Base-by-base conservation (phyloP, 1,140 invertebrate species). In the Asbolus verrucosus region DNA sequence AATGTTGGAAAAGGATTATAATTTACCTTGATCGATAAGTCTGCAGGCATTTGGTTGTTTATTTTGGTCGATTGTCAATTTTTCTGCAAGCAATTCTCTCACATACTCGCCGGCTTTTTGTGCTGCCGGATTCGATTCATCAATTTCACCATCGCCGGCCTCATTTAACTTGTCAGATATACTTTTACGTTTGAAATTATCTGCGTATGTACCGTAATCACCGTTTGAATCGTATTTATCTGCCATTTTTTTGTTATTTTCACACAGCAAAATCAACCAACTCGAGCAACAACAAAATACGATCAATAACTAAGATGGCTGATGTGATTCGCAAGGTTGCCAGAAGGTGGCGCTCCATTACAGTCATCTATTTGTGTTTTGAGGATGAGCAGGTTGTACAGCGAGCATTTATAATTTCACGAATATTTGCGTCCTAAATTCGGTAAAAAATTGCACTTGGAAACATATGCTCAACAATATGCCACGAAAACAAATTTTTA, bases 91-190 rank as follows among this genome's bases (percentile, higher is more conserved):
- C 11, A 93, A 83, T 74, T 93, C 90, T 5, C 88, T 83, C 72
- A 93, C 88, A 75, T 93, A 93, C 82, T 93, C 91, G 36, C 85
- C 89, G 75, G 89, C 89, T 82, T 92, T 92, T 73, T 90, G 76
- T 85, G 84, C 54, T 84, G 70, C 76, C 65, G 82, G 81, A 46
- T 76, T 78, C 1, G 68, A 39, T 6, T 80, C 73, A 19, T 78
- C 83, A 33, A 81, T 81, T 62, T 86, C 85, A 77, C 82, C 83
- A 78, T 87, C 86, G 46, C 27, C 70, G 14, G 67, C 76, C 38
- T 73, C 68, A 19, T 72, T 15, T 78, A 73, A 13, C 38, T 75
- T 72, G 15, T 71, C 72, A 4, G 54, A n/a, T 18, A 41, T 70
- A 46, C 61, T 72, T 78, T 85, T 85, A 36, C 83, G 78, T 76